Evolutionary conservation across 1,140 invertebrate genomes (phyloP), one percentile per base, ranked within the genome.

Genomic region (Drosophila asahinai): DNA sequence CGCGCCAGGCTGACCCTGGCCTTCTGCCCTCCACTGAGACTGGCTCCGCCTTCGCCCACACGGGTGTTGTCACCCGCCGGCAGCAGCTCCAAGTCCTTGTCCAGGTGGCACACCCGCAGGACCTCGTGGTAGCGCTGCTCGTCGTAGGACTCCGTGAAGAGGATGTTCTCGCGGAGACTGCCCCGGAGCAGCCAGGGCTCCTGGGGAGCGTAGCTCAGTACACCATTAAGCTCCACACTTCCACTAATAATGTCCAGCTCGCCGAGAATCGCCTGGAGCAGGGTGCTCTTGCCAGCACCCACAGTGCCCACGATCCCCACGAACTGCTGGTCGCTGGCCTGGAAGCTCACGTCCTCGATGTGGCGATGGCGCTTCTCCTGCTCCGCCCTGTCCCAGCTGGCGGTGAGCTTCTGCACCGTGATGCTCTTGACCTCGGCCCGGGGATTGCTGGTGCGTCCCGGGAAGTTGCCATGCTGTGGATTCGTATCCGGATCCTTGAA

Each of bases 41-140:
- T 94, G 11, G 96, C 95, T 52, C 97, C 97, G 59, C 96, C 94
- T 86, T 98, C 97, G 14, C 97, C 97, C 11, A 98, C 96, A n/a
- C 96, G 93, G 0, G 97, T 97, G 67, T 94, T 93, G 83, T 97
- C 97, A 2, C 96, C 95, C 71, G 94, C 92, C 2, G 94, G 94
- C 27, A 95, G 80, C 22, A 94, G 79, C 40, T 93, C 95, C 91
- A 95, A 95, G 94, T 93, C 96, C 60, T 93, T 93, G 30, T 94
- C 94, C 36, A 96, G 83, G 12, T 95, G 94, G 65, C 95, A 95
- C 0, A 94, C 95, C 65, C 93, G 93, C 7, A 95, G 70, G 76
- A 96, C 95, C 62, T 94, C 93, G 36, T 94, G 94, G 68, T 96
- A 96, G 25, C 94, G 94, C 63, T 94, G 92, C 81, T 94, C 93